Evolutionary conservation across 2,113 vertebrate genomes (phyloP).

Genomic region (Datnioides undecimradiatus): DNA sequence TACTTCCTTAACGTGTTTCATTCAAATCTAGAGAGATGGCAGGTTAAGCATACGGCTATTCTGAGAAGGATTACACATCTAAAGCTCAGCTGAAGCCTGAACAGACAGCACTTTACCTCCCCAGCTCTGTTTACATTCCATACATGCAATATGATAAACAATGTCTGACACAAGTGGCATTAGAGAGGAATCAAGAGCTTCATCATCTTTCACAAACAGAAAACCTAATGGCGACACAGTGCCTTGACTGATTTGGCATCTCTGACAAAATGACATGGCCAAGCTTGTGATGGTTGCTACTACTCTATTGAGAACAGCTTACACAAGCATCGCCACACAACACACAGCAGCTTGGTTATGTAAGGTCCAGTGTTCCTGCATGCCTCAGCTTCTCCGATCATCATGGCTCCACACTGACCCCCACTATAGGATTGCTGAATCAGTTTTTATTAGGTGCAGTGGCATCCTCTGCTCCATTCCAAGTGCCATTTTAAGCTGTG

Average conservation of each 20-base stretch:
- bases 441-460: conserved; percentile 45
- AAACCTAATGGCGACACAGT: not conserved
- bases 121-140: conserved; percentile 34
- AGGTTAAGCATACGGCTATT: not conserved
- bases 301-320: conserved; percentile 59
- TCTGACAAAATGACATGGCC: conserved; percentile 10
- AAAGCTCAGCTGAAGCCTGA: conserved; percentile 6
- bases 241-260: conserved; percentile 12
- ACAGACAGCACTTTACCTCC: not conserved
- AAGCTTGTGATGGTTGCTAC: conserved; percentile 33
- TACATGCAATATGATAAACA: conserved; percentile 1
- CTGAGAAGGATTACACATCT: conserved; percentile 5
- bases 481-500: not conserved
- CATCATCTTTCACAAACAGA: not conserved
- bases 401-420: conserved; percentile 51
- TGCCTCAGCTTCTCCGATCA: conserved; percentile 53
- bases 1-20: not conserved
- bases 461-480: conserved; percentile 7
- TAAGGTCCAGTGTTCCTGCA: conserved; percentile 70
- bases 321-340: conserved; percentile 70
- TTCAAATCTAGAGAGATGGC: conserved; percentile 6
- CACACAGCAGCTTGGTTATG: conserved; percentile 70
- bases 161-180: not conserved
- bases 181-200: conserved; percentile 13
- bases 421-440: conserved; percentile 59